Evolutionary conservation across 2,797 vertebrate species (phyloP).

Genomic region (Bovichtus variegatus): DNA sequence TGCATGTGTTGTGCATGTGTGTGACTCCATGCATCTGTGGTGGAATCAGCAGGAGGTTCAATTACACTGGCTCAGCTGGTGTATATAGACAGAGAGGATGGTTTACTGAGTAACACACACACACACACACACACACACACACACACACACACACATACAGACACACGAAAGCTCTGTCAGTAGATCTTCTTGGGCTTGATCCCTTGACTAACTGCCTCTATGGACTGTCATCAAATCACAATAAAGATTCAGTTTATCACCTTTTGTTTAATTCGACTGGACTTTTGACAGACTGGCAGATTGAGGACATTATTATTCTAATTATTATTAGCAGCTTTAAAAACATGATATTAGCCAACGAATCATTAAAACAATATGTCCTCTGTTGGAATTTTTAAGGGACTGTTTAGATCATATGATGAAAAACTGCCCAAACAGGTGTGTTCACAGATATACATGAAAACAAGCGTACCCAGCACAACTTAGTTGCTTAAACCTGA

Average conservation of each 20-base stretch:
- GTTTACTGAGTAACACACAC: conserved; percentile 37
- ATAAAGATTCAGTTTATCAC: too few species aligned
- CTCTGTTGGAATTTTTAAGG: not conserved
- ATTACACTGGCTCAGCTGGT: conserved; percentile 72
- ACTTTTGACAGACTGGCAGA: conserved; percentile 5
- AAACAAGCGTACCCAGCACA: not conserved
- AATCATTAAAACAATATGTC: not conserved
- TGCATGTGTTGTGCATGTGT: conserved; percentile 15
- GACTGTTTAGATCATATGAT: not conserved
- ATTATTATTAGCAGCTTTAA: conserved; percentile 8
- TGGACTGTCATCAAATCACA: too few species aligned
- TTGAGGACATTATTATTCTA: too few species aligned
- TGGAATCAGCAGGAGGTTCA: conserved; percentile 74
- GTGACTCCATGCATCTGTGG: conserved; percentile 21
- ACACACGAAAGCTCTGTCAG: conserved; percentile 63
- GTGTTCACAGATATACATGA: not conserved
- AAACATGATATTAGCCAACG: not conserved
- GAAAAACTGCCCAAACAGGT: not conserved
- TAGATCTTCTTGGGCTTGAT: conserved; percentile 53
- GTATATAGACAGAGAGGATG: conserved; percentile 40
- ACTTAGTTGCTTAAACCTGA: not conserved
- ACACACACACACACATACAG: not conserved
- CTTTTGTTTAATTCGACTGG: conserved; percentile 23
- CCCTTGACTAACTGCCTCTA: conserved; percentile 62
- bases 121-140: conserved; percentile 16